Base-by-base conservation (phyloP, 1,140 invertebrate genomes). In the Lethocerus indicus region DNA sequence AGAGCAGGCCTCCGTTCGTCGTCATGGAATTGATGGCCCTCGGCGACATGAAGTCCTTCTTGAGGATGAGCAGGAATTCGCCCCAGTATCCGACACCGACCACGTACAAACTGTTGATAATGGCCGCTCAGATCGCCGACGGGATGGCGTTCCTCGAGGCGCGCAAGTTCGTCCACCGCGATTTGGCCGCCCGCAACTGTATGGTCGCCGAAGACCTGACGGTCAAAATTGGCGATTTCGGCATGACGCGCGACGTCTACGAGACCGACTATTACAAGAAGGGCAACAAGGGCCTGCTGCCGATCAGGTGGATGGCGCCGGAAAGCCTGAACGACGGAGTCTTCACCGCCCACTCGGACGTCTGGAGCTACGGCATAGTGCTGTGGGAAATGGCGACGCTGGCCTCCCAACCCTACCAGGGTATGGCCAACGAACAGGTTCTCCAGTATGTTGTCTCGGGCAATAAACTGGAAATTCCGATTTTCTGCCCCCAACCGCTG, bases 341-440 rank as follows among this genome's bases (percentile, higher is more conserved):
- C 20, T 95, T 92, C 64, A 87, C 87, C 7, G 84, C 77, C 63
- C 79, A 73, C 60, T 94, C 88, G 32, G 94, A 98, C 67, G 84
- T 93, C 1, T 98, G 94, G 91, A 93, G 84, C 61, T 97, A 86
- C 63, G 93, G 93, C 23, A 81, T 97, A 14, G 92, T 98, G 2
- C 65, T 98, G 18, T 98, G 93, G 90, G 94, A 98, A 70, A 97
- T 98, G 85, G 85, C 86, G 2, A 98, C 92, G 0, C 69, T 96
- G n/a, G 92, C 87, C n/a, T 87, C 87, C 37, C 91, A 96, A 67
- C 95, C 95, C 5, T 98, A 98, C 65, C 82, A 83, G 79, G 80
- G 79, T 9, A 63, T 80, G 48, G 75, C 75, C 23, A 86, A 86
- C 63, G 81, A 84, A 65, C 79, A 86, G 67, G 72, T 75, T 2